Evolutionary conservation across 64 coral and sea anemone genomes (phyloP), one percentile per base, ranked within the genome.

Genomic region (Cladopsammia gracilis): DNA sequence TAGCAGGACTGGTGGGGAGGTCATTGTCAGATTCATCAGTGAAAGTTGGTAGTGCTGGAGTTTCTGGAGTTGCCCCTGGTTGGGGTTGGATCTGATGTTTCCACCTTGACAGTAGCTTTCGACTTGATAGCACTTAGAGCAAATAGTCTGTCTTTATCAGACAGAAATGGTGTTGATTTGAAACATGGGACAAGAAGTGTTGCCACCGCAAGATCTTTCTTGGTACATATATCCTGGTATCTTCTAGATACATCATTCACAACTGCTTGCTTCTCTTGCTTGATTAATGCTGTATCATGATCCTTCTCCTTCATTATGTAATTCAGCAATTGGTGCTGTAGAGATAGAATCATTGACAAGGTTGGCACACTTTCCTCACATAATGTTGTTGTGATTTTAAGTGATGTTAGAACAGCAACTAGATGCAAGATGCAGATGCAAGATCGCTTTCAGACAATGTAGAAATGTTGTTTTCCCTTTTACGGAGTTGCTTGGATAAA

Each of bases 361-460:
- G 67, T 87, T 87, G 69, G 85, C 24, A 87, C 50, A 47, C 25
- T 88, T 25, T 87, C 85, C 50, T 87, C 85, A 71, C 85, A 87
- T 15, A 87, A 43, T 70, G 83, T 64, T 53, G 85, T 87, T 57
- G 85, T 89, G 19, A 89, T 25, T 89, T 89, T 64, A 76, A 89
- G 87, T 26, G 87, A 72, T 46, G 71, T 89, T 77, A 77, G 10
- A 62, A 89, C 73, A 89, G 71, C 56, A 74, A 89, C 67, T 56
- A 89, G 11, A 24, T 89, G 57, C 60, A 77, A 56, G 61, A n/a
- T n/a, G 87, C 73, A 89, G 22, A 74, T 60, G 73, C 24, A 62
- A 89, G 26, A 19, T 89, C 87, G 72, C 78, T 83, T 70, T 91
- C 89, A 83, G 77, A 83, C 89, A 91, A 72, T 71, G 77, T 83